Base-by-base conservation (phyloP, 2,888 invertebrate species). In the Spilarctia lutea region DNA sequence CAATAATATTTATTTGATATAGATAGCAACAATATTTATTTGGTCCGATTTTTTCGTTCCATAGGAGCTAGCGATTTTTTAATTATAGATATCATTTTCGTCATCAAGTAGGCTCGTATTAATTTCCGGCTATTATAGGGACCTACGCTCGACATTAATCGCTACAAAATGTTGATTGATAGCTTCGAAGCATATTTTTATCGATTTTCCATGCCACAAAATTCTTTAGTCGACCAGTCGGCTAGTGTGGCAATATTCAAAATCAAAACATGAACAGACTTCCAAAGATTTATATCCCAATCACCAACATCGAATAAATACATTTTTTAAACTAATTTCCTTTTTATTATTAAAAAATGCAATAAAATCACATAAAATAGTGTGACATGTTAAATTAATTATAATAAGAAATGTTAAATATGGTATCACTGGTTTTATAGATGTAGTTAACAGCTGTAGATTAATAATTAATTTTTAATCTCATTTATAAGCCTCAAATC, bases 151-250 rank as follows among this genome's bases (percentile, higher is more conserved):
- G 85, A 80, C 89, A 86, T 89, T 92, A 92, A 93, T 92, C 89
- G 91, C 86, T 86, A 89, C 89, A 91, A 92, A 93, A 93, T 92
- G 83, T 92, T 93, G 93, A 93, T 93, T 91, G 93, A 94, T 93
- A 88, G 90, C 89, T 88, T 80, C 68, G 80, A 86, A 87, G 83
- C 79, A 87, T 87, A 85, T 87, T 90, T 92, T 91, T 90, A 91
- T 90, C 87, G 89, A 92, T 91, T 91, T 93, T 92, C 91, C 90
- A 91, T 90, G 88, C 84, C 85, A 88, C 87, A 81, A 88, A 88
- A 86, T 89, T 86, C 86, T 88, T 84, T 89, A 86, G 90, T 89
- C 83, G 83, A 18, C 13, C 60, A 0, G 52, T 65, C 30, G 48
- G 27, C 33, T 88, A 91, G 89, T 83, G 83, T 75, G 81, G 85